These are phyloP conservation scores for Semotilus atromaculatus DNA, from an alignment of 2,797 vertebrate genomes.

Conservation along the genomic window DNA sequence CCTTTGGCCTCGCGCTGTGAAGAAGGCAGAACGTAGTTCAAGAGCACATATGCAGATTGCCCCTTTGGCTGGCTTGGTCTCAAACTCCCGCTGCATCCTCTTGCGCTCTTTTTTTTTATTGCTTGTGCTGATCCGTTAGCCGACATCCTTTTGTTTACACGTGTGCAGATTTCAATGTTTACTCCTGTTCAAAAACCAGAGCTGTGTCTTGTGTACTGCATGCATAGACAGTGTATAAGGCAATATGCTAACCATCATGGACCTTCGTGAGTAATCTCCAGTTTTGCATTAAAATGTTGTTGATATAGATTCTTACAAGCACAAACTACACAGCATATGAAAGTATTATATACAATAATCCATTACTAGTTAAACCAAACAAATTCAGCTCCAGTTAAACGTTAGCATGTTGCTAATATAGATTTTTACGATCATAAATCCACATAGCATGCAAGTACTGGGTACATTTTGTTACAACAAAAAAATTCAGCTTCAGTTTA, in stretches of 20 bases:
- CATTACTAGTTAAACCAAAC: background rate
- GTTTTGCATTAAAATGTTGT: background rate
- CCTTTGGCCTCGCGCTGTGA: constrained; percentile 28
- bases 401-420: background rate
- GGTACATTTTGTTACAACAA: no score
- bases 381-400: background rate
- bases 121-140: background rate
- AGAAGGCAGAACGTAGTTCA: constrained; percentile 26
- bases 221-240: background rate
- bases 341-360: background rate
- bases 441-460: no score
- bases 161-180: background rate
- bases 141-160: background rate
- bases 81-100: background rate
- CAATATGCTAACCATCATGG: background rate
- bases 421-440: no score
- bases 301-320: background rate
- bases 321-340: background rate
- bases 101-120: constrained; percentile 3
- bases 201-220: background rate
- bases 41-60: constrained; percentile 1
- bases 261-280: background rate
- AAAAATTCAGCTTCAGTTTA: background rate
- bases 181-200: background rate
- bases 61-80: constrained; percentile 34